These are phyloP conservation scores for Lamproptera curius DNA, from an alignment of 2,888 invertebrate species.

Conservation along the genomic window DNA sequence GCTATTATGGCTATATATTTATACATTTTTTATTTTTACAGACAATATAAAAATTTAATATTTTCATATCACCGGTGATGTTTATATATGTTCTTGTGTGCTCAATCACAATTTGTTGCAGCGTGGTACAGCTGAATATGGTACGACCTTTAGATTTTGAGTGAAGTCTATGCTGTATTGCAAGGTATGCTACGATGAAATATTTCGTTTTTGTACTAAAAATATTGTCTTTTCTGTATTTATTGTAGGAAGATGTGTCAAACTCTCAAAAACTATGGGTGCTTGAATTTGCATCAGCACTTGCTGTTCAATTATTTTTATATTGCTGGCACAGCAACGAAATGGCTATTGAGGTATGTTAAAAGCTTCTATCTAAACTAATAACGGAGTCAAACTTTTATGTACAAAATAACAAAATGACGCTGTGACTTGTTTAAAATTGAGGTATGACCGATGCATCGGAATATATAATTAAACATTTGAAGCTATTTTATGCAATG, in stretches of 20 bases:
- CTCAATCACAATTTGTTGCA: conserved; percentile 54
- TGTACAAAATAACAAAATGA: too few relatives aligned
- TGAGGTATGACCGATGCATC: too few relatives aligned
- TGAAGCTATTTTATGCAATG: too few relatives aligned
- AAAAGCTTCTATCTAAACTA: too few relatives aligned
- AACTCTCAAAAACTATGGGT: conserved; percentile 49
- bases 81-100: conserved; percentile 53
- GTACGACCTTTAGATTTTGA: conserved; percentile 41
- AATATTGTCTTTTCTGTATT: too few relatives aligned
- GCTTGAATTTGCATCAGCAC: conserved; percentile 41
- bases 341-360: conserved; percentile 45
- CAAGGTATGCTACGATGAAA: too few relatives aligned
- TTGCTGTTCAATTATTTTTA: conserved; percentile 48
- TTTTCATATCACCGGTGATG: conserved; percentile 51
- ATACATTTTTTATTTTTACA: conserved; percentile 33
- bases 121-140: conserved; percentile 47
- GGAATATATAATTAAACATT: too few relatives aligned
- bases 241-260: conserved; percentile 37
- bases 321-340: conserved; percentile 63
- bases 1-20: too few relatives aligned
- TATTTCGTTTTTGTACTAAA: too few relatives aligned
- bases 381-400: too few relatives aligned
- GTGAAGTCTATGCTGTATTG: too few relatives aligned
- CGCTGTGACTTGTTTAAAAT: too few relatives aligned
- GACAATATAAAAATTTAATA: conserved; percentile 40